These are phyloP conservation scores for Vulpes ferrilata DNA, from an alignment of 2,113 vertebrate species.

Conservation along the genomic window DNA sequence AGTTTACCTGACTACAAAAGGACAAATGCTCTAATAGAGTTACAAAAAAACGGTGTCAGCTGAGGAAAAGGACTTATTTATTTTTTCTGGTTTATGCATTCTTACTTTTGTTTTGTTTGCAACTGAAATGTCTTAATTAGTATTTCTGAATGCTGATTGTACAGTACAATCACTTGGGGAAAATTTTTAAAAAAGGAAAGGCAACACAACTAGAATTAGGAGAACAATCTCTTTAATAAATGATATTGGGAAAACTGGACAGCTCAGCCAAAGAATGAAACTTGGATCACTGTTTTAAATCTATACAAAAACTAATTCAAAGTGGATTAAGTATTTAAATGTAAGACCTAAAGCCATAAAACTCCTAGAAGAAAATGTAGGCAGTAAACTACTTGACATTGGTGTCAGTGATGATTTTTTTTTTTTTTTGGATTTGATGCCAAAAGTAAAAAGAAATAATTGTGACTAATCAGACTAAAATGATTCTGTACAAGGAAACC, in stretches of 20 bases:
- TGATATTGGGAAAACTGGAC: not conserved
- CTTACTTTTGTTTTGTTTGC: not conserved
- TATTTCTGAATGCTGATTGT: not conserved
- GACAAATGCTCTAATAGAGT: not conserved
- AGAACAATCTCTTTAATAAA: not conserved
- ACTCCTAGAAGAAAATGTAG: not conserved
- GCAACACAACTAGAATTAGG: not conserved
- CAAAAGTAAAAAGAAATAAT: not conserved
- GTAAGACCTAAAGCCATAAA: not conserved
- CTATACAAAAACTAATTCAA: not conserved
- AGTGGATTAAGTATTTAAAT: not conserved
- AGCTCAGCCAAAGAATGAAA: not conserved
- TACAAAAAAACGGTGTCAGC: not conserved
- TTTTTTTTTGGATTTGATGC: not conserved
- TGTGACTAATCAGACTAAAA: not conserved
- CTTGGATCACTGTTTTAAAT: not conserved
- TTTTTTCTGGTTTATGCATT: not conserved
- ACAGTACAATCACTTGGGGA: not conserved
- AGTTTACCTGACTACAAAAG: not conserved
- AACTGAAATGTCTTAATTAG: not conserved
- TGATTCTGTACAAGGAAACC: not conserved
- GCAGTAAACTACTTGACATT: not conserved
- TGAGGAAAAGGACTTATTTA: not conserved
- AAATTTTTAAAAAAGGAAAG: not conserved
- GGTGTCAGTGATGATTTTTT: not conserved